Base-by-base conservation (phyloP, 2,888 invertebrate species). In the Pristionchus japonicus region DNA sequence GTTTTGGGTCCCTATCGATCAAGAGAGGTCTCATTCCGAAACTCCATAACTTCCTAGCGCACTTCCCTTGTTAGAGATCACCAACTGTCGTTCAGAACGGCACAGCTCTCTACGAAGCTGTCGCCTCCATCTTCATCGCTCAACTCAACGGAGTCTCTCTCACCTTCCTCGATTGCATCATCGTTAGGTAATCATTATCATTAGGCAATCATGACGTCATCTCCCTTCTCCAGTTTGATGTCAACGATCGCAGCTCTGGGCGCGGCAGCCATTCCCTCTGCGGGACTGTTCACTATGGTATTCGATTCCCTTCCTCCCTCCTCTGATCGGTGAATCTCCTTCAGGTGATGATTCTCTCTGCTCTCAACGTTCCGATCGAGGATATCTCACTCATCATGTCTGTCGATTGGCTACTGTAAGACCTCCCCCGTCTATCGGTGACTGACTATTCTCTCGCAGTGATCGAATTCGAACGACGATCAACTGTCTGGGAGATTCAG, bases 171-270 rank as follows among this genome's bases (percentile, higher is more conserved):
- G 57, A 84, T 37, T 84, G 84, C 47, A n/a, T 52, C 37, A 52
- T 84, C 20, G 61, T 84, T 27, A 84, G 84, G 84, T 84, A 57
- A 57, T 15, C 27, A 47, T 80, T 27, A 4, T n/a, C n/a, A n/a
- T n/a, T n/a, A n/a, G n/a, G n/a, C n/a, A n/a, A n/a, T n/a, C n/a
- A n/a, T n/a, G n/a, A n/a, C n/a, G n/a, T n/a, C n/a, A n/a, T n/a
- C n/a, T n/a, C n/a, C n/a, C n/a, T n/a, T n/a, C n/a, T n/a, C 40
- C 61, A 85, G 85, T 85, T 52, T 85, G 43, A 85, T 85, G 85
- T 47, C 85, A 15, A 85, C 85, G 2, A 64, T 85, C n/a, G 85
- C 85, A 1, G 85, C 85, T 31, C 15, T 85, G n/a, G 85, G 85
- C 15, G 85, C 85, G 13, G 85, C 85, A 40, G 85, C 64, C 4